Conservation (phyloP, 1,140 invertebrate genomes). For the Drosophila hydei region DNA sequence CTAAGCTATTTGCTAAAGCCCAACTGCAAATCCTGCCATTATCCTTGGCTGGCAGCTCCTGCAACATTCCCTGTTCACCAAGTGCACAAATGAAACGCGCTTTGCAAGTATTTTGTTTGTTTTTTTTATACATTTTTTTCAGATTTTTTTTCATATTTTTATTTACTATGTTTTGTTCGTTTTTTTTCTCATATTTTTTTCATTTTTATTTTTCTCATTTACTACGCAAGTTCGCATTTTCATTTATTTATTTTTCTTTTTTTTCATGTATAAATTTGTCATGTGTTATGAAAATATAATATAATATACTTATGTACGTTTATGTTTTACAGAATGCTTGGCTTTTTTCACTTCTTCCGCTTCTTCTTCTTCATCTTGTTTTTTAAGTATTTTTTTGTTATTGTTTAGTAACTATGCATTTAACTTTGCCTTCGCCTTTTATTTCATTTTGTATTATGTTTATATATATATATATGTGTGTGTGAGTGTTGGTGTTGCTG, state of each 20-base stretch:
- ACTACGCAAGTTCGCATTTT: conserved; percentile 68
- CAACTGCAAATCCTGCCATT: conserved; percentile 43
- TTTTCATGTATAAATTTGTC: conserved; percentile 80
- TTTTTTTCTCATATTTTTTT: conserved; percentile 48
- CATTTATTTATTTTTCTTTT: conserved; percentile 3
- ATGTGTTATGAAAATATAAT: conserved; percentile 82
- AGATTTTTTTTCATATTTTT: conserved; percentile 71
- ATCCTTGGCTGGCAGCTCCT: conserved; percentile 29
- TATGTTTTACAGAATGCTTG: conserved; percentile 81
- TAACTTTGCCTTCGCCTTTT: conserved; percentile 60
- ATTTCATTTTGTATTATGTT: conserved; percentile 28
- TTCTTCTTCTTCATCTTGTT: conserved; percentile 9
- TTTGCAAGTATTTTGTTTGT: conserved; percentile 54
- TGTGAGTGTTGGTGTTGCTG: conserved; percentile 14
- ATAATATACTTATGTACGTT: conserved; percentile 82
- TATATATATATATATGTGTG: conserved; percentile 28
- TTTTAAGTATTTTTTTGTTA: conserved; percentile 12
- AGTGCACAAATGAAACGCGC: conserved; percentile 56
- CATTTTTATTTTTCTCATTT: conserved; percentile 64
- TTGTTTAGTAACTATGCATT: conserved; percentile 78
- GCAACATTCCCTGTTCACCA: conserved; percentile 13
- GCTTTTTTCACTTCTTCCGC: conserved; percentile 44
- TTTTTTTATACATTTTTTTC: conserved; percentile 50
- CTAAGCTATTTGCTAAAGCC: conserved; percentile 45
- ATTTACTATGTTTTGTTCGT: conserved; percentile 68